Percentiles rank a stretch among this genome's conserved stretches.
These are phyloP conservation scores for Gulo gulo DNA, from an alignment of 2,113 vertebrate species.

Conservation along the genomic window DNA sequence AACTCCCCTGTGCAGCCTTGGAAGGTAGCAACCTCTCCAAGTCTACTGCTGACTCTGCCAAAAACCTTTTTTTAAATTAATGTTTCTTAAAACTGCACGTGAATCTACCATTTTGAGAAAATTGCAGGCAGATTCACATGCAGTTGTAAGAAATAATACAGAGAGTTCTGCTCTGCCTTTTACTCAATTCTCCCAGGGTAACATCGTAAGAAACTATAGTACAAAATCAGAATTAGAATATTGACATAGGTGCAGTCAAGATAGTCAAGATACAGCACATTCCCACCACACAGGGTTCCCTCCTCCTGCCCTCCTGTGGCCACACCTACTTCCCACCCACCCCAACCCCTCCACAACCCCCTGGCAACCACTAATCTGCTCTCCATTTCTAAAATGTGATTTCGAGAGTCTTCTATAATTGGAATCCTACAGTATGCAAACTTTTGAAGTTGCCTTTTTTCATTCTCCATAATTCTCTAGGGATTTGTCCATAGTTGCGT, in stretches of 20 bases:
- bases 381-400: not conserved
- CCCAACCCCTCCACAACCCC: not conserved
- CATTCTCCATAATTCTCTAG: not conserved
- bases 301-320: not conserved
- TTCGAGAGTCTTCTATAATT: not conserved
- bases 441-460: not conserved
- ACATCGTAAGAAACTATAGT: not conserved
- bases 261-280: not conserved
- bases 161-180: not conserved
- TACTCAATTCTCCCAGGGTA: not conserved
- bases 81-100: not conserved
- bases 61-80: not conserved
- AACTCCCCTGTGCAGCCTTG: not conserved
- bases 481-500: not conserved
- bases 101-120: conserved; percentile 11
- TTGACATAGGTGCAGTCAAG: not conserved
- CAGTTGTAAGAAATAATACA: not conserved
- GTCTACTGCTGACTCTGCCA: not conserved
- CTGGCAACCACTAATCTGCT: not conserved
- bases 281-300: not conserved
- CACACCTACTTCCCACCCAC: not conserved
- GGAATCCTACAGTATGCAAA: not conserved
- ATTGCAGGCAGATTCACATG: not conserved
- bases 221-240: not conserved
- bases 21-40: not conserved